Evolutionary conservation across 2,113 vertebrate species (phyloP).

Genomic region (Hypomesus transpacificus): DNA sequence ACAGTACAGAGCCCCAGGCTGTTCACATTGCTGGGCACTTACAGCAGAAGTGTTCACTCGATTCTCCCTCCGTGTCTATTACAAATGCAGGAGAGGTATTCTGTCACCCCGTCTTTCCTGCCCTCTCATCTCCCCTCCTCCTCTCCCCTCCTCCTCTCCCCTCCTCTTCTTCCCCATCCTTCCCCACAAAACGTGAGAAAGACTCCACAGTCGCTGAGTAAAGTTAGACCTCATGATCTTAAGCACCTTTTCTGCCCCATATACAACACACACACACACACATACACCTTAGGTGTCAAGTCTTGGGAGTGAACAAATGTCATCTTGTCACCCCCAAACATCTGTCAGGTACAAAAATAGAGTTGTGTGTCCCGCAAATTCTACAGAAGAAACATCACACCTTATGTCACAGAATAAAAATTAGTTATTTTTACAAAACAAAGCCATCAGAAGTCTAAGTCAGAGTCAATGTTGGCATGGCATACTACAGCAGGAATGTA

Average conservation of each 20-base stretch:
- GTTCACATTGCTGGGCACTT: too few relatives aligned
- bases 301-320: too few relatives aligned
- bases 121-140: neutral
- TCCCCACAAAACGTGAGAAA: neutral
- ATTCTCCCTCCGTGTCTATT: neutral
- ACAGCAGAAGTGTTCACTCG: too few relatives aligned
- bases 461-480: too few relatives aligned
- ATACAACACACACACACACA: slow-evolving; percentile 1
- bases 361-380: too few relatives aligned
- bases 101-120: neutral
- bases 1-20: neutral
- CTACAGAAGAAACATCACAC: too few relatives aligned
- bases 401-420: too few relatives aligned
- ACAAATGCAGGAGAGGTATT: neutral
- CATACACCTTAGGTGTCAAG: neutral
- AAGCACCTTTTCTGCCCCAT: neutral
- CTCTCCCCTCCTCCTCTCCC: neutral
- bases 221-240: neutral
- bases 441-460: too few relatives aligned
- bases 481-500: neutral
- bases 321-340: too few relatives aligned
- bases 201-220: neutral
- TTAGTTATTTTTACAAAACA: too few relatives aligned
- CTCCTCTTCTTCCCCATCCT: neutral
- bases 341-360: too few relatives aligned